phyloP scores from a whole-genome alignment of 2,113 vertebrate genomes.

The Cephalopholis sonnerati region DNA sequence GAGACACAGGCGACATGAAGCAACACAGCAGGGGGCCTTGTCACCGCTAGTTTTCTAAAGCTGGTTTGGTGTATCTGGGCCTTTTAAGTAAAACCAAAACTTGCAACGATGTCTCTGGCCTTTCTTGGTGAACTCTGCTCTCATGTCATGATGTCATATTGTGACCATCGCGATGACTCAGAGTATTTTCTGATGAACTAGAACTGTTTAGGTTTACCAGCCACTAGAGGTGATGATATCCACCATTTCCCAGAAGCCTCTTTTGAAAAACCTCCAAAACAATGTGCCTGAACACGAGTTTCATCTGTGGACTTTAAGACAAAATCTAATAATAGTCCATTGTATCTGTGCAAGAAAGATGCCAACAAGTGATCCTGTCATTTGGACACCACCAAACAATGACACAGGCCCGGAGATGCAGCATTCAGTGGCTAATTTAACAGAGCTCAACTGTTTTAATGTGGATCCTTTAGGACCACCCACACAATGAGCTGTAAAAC shows the following conservation, averaged over 20 bases:
- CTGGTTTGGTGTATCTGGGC: too few relatives aligned
- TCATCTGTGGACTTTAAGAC: neutral
- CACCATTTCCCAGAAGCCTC: neutral
- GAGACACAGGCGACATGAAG: too few relatives aligned
- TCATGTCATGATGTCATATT: too few relatives aligned
- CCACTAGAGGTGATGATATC: too few relatives aligned
- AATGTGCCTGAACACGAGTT: neutral
- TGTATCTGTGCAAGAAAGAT: conserved; percentile 4
- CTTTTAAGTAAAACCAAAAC: too few relatives aligned
- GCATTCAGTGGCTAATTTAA: conserved; percentile 29
- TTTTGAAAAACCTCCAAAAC: neutral
- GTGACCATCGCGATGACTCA: too few relatives aligned
- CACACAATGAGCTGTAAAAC: conserved; percentile 52
- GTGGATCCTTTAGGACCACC: conserved; percentile 55
- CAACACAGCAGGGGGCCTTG: too few relatives aligned
- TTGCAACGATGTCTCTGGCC: too few relatives aligned
- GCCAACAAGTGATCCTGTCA: conserved; percentile 19
- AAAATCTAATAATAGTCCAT: conserved; percentile 4
- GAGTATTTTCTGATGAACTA: too few relatives aligned
- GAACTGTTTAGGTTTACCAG: too few relatives aligned
- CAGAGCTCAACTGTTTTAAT: conserved; percentile 37
- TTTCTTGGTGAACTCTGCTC: too few relatives aligned
- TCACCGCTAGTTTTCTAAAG: too few relatives aligned
- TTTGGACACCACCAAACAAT: conserved; percentile 13
- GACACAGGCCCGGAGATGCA: conserved; percentile 8